A percentile compares a stretch with the other conserved stretches of the same genome.
phyloP scores from a whole-genome alignment of 2,888 invertebrate species.

The Drosophila colorata region DNA sequence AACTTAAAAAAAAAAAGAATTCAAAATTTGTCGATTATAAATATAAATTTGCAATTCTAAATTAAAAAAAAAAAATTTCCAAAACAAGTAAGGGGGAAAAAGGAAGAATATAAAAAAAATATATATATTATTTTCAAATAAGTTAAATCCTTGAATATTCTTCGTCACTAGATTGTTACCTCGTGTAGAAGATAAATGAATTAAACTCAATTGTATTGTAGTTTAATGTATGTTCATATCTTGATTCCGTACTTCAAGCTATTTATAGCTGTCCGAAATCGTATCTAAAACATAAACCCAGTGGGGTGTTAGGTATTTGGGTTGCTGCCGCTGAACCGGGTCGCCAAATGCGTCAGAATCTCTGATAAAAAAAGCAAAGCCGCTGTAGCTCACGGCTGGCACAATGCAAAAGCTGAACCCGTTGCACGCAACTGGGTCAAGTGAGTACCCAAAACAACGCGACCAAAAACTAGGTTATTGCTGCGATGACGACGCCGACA shows the following conservation, averaged over 20 bases:
- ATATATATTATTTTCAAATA: too few species aligned
- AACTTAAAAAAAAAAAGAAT: too few species aligned
- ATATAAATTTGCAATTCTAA: too few species aligned
- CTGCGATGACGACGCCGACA: slow-evolving; percentile 37
- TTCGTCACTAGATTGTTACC: too few species aligned
- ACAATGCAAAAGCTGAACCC: slow-evolving; percentile 45
- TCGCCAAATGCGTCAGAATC: slow-evolving; percentile 71
- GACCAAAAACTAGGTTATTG: slow-evolving; percentile 61
- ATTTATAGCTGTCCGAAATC: slow-evolving; percentile 20
- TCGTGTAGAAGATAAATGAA: not conserved
- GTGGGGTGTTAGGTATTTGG: slow-evolving; percentile 12
- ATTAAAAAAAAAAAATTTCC: too few species aligned
- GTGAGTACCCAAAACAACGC: slow-evolving; percentile 56
- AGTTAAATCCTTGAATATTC: too few species aligned
- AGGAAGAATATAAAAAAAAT: too few species aligned
- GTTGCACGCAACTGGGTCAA: slow-evolving; percentile 61
- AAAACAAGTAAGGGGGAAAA: too few species aligned
- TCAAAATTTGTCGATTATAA: too few species aligned
- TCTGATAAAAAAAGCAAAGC: slow-evolving; percentile 47
- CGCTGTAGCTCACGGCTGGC: slow-evolving; percentile 7
- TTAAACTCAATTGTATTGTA: not conserved
- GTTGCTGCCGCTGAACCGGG: slow-evolving; percentile 52
- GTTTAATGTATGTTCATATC: not conserved
- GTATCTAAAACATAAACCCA: slow-evolving; percentile 12
- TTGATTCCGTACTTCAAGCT: slow-evolving; percentile 21